These are phyloP conservation scores for Acrocyrtus sp. DNA, from an alignment of 2,888 invertebrate species.

Conservation along the genomic window DNA sequence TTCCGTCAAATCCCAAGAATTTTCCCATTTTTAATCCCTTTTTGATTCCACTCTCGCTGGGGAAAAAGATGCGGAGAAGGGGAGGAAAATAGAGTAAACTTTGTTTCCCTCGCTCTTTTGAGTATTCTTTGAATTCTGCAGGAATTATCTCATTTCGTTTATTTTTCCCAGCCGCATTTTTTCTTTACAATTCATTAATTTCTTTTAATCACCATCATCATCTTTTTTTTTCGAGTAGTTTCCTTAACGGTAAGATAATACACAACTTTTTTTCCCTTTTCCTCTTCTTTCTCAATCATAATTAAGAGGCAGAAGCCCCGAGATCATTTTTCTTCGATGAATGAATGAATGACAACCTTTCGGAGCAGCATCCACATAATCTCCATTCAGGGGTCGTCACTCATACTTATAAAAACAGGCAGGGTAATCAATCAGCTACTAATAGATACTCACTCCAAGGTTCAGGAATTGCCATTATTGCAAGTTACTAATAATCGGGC, in stretches of 20 bases:
- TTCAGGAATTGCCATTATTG: no score
- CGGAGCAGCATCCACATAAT: no score
- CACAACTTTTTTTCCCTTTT: background rate
- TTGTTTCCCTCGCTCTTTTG: background rate
- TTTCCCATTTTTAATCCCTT: background rate
- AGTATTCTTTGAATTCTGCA: background rate
- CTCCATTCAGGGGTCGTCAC: no score
- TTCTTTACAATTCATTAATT: constrained; percentile 20
- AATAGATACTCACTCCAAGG: no score
- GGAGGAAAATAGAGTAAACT: background rate
- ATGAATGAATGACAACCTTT: background rate
- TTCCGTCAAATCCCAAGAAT: background rate
- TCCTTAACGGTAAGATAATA: background rate
- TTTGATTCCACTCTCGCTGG: background rate
- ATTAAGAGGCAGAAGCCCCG: background rate
- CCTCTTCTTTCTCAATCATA: background rate
- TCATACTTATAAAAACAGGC: background rate
- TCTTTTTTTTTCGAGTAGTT: background rate
- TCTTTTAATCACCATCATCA: constrained; percentile 14
- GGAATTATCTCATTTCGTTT: constrained; percentile 11
- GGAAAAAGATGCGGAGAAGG: background rate
- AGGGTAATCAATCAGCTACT: background rate
- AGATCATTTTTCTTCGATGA: background rate
- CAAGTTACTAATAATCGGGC: no score
- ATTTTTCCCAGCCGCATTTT: constrained; percentile 1